Percentiles rank a stretch among this genome's conserved stretches.
Conservation (phyloP, 2,888 invertebrate genomes). For the Loripinus fragilis region DNA sequence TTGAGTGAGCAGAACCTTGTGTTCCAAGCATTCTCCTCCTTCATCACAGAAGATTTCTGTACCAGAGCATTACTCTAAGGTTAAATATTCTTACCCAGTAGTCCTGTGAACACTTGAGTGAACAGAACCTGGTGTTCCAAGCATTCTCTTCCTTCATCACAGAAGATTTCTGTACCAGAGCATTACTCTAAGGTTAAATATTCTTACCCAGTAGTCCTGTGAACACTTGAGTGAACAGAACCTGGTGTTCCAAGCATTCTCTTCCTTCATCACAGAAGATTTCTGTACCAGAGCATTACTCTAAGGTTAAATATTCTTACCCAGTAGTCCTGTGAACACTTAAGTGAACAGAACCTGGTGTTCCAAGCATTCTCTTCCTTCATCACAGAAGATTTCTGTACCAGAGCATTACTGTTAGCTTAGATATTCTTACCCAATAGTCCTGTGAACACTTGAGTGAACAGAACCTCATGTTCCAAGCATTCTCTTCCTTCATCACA, state of each 20-base stretch:
- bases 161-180: conserved; percentile 64
- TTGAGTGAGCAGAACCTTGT: too few relatives aligned
- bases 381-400: conserved; percentile 64
- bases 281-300: too few relatives aligned
- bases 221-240: too few relatives aligned
- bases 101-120: conserved; percentile 71
- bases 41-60: conserved; percentile 59
- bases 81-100: too few relatives aligned
- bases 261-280: too few relatives aligned
- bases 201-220: too few relatives aligned
- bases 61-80: conserved; percentile 70
- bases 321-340: too few relatives aligned
- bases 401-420: conserved; percentile 65
- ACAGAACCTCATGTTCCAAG: conserved; percentile 81
- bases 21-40: conserved; percentile 70
- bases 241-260: too few relatives aligned
- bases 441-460: conserved; percentile 72
- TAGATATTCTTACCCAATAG: too few relatives aligned
- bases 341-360: too few relatives aligned
- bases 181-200: conserved; percentile 68
- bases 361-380: conserved; percentile 71
- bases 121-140: conserved; percentile 80
- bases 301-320: too few relatives aligned
- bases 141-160: conserved; percentile 70
- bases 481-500: conserved; percentile 67